A percentile compares a stretch with the other conserved stretches of the same genome.
These are phyloP conservation scores for Eulemur macaco DNA, from an alignment of 2,113 vertebrate genomes.

Conservation along the genomic window DNA sequence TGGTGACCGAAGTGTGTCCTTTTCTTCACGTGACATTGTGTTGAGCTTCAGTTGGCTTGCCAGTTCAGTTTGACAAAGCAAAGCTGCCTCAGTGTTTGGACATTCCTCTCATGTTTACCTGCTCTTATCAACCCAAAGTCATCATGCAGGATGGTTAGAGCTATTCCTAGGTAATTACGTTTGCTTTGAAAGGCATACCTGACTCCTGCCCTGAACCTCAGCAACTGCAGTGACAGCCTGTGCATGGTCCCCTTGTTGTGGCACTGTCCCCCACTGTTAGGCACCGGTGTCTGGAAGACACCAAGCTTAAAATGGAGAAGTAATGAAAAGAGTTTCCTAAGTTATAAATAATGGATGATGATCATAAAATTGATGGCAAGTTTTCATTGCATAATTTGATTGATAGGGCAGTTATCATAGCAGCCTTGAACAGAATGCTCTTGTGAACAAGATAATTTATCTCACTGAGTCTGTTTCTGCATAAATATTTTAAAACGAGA, in stretches of 20 bases:
- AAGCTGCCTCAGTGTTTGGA: background rate
- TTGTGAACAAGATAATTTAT: slow-evolving; percentile 79
- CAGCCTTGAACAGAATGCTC: slow-evolving; percentile 75
- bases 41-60: background rate
- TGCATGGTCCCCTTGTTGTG: background rate
- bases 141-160: background rate
- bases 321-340: slow-evolving; percentile 63
- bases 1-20: background rate
- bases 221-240: background rate
- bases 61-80: background rate
- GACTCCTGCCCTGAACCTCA: background rate
- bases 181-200: background rate
- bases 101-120: background rate
- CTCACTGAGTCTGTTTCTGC: slow-evolving; percentile 70
- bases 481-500: slow-evolving; percentile 84
- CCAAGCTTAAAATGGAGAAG: slow-evolving; percentile 23
- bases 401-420: slow-evolving; percentile 72
- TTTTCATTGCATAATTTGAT: slow-evolving; percentile 79
- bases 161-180: background rate
- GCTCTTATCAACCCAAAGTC: background rate
- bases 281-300: background rate
- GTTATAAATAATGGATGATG: slow-evolving; percentile 68
- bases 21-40: background rate
- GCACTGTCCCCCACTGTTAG: background rate
- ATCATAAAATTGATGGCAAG: slow-evolving; percentile 74